phyloP scores from a whole-genome alignment of 1,140 invertebrate species.

The Mylabris phalerata region DNA sequence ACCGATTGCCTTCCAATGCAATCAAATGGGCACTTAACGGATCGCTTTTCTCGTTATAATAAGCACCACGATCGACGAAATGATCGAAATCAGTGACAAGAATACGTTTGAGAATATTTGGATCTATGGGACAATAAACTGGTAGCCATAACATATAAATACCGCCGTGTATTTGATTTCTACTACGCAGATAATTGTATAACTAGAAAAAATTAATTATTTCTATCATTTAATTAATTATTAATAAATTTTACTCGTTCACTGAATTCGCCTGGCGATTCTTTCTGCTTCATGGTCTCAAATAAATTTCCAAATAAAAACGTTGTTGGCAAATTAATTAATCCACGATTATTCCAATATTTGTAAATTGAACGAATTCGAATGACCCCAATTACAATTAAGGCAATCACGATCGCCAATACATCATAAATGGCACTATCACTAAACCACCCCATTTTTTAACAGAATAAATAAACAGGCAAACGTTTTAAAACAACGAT shows the following conservation, averaged over 20 bases:
- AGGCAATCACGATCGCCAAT: too few species aligned
- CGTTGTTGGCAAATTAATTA: constrained; percentile 8
- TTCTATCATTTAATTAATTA: too few species aligned
- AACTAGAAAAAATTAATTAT: constrained; percentile 1
- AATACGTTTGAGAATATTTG: constrained; percentile 1
- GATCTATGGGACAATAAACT: not conserved
- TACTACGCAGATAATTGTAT: not conserved
- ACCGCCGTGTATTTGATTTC: constrained; percentile 24
- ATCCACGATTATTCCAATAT: constrained; percentile 19
- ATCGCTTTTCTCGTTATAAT: constrained; percentile 40
- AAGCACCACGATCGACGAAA: constrained; percentile 43
- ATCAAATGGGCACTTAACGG: constrained; percentile 45
- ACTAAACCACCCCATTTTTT: too few species aligned
- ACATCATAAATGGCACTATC: too few species aligned
- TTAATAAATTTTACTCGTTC: too few species aligned
- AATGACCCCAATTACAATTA: too few species aligned
- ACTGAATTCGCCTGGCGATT: constrained; percentile 8
- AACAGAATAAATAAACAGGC: too few species aligned
- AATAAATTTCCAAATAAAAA: constrained; percentile 22
- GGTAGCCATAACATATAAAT: constrained; percentile 8
- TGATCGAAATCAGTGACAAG: constrained; percentile 40
- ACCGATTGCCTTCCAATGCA: constrained; percentile 38
- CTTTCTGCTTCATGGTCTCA: constrained; percentile 1
- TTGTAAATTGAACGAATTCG: not conserved
- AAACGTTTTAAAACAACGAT: too few species aligned